A percentile compares a stretch with the other conserved stretches of the same genome.
phyloP scores from a whole-genome alignment of 1,140 invertebrate species.

The Semibalanus balanoides region DNA sequence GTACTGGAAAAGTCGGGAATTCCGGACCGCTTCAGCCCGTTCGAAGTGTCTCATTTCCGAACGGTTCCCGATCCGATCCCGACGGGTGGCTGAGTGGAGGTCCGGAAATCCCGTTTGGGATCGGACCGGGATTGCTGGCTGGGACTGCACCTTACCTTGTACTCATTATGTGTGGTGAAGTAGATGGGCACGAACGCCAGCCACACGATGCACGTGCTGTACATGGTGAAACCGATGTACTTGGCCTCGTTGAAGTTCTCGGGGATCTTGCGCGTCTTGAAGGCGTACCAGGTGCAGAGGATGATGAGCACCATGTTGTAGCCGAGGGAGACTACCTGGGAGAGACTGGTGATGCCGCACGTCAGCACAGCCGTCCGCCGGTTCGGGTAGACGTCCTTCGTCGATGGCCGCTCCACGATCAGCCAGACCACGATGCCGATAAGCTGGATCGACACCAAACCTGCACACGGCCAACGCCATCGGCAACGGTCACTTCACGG shows the following conservation, averaged over 20 bases:
- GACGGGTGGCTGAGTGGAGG: too few species aligned
- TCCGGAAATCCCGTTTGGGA: too few species aligned
- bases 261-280: constrained; percentile 52
- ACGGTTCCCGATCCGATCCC: too few species aligned
- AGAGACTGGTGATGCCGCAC: constrained; percentile 52
- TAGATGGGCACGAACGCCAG: constrained; percentile 55
- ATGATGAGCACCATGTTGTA: constrained; percentile 59
- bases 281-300: constrained; percentile 55
- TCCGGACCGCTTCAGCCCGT: too few species aligned
- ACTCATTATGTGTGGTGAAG: constrained; percentile 49
- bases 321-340: constrained; percentile 51
- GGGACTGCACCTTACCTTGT: constrained; percentile 41
- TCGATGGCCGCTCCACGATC: constrained; percentile 45
- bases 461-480: constrained; percentile 20
- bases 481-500: too few species aligned
- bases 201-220: constrained; percentile 60
- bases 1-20: too few species aligned
- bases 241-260: constrained; percentile 59
- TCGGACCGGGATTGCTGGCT: too few species aligned
- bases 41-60: too few species aligned
- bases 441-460: constrained; percentile 44
- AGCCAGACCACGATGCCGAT: constrained; percentile 48
- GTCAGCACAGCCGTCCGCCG: constrained; percentile 40
- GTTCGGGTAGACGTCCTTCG: constrained; percentile 41
- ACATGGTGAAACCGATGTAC: constrained; percentile 58